Conservation (phyloP, 2,888 invertebrate genomes). For the Periphyllus acericola region DNA sequence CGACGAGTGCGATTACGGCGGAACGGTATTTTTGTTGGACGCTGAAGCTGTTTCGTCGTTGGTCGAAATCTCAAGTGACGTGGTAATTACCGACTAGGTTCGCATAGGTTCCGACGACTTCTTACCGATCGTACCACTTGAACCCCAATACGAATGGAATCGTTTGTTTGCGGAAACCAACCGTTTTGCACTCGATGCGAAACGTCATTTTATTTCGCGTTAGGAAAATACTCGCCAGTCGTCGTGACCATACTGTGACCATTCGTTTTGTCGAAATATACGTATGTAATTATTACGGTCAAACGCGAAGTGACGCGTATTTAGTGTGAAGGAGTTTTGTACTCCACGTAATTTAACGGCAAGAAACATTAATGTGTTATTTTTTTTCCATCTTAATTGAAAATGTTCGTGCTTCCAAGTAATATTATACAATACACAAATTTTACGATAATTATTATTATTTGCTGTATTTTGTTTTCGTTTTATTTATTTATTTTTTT, state of each 20-base stretch:
- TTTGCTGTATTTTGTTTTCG: no score
- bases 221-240: background rate
- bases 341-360: background rate
- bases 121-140: no score
- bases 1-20: no score
- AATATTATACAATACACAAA: background rate
- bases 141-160: no score
- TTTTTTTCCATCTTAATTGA: slow-evolving; percentile 26
- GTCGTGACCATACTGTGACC: background rate
- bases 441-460: background rate
- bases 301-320: background rate
- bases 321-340: background rate
- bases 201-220: background rate
- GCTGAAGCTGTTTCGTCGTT: no score
- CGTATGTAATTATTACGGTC: no score
- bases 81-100: no score
- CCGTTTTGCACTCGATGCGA: background rate
- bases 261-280: background rate
- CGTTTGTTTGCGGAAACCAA: background rate
- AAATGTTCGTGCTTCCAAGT: slow-evolving; percentile 29
- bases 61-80: no score
- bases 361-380: background rate
- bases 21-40: no score
- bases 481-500: background rate
- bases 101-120: no score